Evolutionary conservation across 1,140 invertebrate genomes (phyloP).

Genomic region (Colletes gigas): DNA sequence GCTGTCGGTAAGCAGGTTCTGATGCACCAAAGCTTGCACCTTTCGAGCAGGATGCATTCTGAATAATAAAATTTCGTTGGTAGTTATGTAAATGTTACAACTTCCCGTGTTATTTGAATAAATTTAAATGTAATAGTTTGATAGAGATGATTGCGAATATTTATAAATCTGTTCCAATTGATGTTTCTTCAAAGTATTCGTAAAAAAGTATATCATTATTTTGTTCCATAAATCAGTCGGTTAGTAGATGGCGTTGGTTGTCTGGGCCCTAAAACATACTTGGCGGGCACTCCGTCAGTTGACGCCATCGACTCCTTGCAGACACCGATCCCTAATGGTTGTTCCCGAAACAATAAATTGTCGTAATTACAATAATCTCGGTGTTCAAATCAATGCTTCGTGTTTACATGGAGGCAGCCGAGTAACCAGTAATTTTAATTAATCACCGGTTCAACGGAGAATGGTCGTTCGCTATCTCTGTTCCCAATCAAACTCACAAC

Average conservation of each 20-base stretch:
- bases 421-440: constrained; percentile 71
- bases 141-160: no score
- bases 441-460: constrained; percentile 55
- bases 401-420: constrained; percentile 63
- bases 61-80: no score
- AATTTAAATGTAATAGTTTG: no score
- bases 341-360: constrained; percentile 71
- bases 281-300: constrained; percentile 3
- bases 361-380: constrained; percentile 77
- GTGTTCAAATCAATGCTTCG: constrained; percentile 67
- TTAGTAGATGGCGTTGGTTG: constrained; percentile 24
- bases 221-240: no score
- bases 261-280: not conserved
- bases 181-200: no score
- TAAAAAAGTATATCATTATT: no score
- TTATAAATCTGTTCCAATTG: no score
- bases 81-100: no score
- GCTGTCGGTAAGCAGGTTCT: no score
- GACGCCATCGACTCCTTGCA: constrained; percentile 30
- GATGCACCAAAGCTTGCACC: no score
- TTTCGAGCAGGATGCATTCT: no score
- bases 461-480: constrained; percentile 47
- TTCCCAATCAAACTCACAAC: constrained; percentile 62
- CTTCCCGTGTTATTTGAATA: no score
- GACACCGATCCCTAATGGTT: not conserved